Evolutionary conservation across 2,113 vertebrate species (phyloP), one percentile per base, ranked within the genome.

Genomic region (Hemiscyllium ocellatum): DNA sequence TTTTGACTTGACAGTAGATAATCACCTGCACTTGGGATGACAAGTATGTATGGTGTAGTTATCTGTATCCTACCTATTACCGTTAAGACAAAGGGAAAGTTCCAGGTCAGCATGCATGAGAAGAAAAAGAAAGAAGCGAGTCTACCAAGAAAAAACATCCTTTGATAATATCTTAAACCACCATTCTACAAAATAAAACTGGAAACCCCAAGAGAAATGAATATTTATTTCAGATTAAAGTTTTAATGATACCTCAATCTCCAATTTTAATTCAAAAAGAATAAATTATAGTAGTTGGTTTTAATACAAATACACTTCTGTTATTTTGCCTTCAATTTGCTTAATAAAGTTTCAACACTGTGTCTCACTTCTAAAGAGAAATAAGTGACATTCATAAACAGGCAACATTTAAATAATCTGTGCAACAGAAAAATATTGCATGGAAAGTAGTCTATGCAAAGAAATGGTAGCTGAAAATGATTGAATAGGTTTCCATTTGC

Each of bases 1-100:
- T 72, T 70, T 69, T 95, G 42, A 95, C 94, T 95, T 87, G 90
- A 26, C 97, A 98, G 96, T 96, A 98, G 98, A 98, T 98, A 99
- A 98, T 99, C 99, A 99, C 98, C 98, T 99, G 99, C 98, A 98
- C 98, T 99, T 97, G 98, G 98, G 98, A 99, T 98, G 98, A 98
- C 98, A 98, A 99, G 98, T 95, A 98, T 98, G 98, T 98, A 98
- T 97, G 98, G 97, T 96, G 97, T 99, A 97, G 99, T 99, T 98
- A 98, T 98, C 98, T 98, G 98, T 98, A 98, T 98, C 98, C 99
- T 99, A 98, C 98, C 98, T 98, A 99, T 97, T 98, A 98, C 98
- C 98, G 98, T 98, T 99, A 99, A 99, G 98, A 97, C 98, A 98
- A 98, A 98, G 98, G 97, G 98, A 98, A 98, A 97, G 97, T 98